These are phyloP conservation scores for Diplazon laetatorius DNA, from an alignment of 2,888 invertebrate genomes.

Conservation along the genomic window DNA sequence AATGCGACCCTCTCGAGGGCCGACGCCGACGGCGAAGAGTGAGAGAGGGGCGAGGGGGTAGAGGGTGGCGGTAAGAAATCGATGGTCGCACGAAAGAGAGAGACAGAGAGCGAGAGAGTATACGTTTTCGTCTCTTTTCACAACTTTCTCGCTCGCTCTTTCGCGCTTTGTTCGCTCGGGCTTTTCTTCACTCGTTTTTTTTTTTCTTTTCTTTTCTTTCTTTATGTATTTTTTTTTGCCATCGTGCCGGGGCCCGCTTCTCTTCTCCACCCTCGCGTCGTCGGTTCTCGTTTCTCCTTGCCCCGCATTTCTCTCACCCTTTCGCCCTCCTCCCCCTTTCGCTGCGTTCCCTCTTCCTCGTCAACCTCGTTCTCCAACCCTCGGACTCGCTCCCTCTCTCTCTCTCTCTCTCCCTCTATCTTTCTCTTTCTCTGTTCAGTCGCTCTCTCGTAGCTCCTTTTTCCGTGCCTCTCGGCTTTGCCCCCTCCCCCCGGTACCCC, in stretches of 20 bases:
- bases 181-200: conserved; percentile 59
- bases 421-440: conserved; percentile 57
- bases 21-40: conserved; percentile 76
- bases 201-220: no score
- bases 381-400: conserved; percentile 49
- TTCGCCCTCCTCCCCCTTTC: conserved; percentile 36
- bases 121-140: conserved; percentile 63
- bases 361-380: conserved; percentile 26
- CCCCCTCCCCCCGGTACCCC: neutral
- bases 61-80: conserved; percentile 32
- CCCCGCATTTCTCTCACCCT: neutral
- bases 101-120: no score
- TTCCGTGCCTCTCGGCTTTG: conserved; percentile 18
- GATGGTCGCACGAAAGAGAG: conserved; percentile 38
- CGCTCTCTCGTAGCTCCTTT: conserved; percentile 20
- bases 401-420: conserved; percentile 59
- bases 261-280: conserved; percentile 35
- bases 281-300: conserved; percentile 2
- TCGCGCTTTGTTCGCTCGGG: conserved; percentile 61
- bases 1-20: conserved; percentile 72
- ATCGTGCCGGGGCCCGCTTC: conserved; percentile 45
- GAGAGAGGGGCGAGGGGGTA: no score
- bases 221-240: conserved; percentile 32
- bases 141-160: conserved; percentile 58
- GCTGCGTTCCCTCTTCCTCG: conserved; percentile 17